phyloP scores from a whole-genome alignment of 2,797 vertebrate genomes.

The Molossus alvarezi region DNA sequence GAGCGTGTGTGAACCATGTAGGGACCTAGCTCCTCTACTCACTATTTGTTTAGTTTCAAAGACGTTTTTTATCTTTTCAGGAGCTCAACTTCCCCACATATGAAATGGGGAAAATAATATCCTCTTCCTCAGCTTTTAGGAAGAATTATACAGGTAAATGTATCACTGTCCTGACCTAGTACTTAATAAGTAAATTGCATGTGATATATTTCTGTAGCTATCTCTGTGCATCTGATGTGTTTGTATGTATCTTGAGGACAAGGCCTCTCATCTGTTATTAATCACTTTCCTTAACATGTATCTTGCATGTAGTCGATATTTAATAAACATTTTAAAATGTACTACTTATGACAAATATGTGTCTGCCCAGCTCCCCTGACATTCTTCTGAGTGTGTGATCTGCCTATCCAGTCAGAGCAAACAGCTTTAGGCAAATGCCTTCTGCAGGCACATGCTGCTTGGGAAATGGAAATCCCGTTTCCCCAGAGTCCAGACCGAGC shows the following conservation, averaged over 20 bases:
- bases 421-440: not conserved
- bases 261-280: not conserved
- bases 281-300: not conserved
- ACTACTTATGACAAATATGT: not conserved
- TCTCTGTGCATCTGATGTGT: not conserved
- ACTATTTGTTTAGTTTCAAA: not conserved
- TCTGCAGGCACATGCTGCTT: not conserved
- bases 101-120: not conserved
- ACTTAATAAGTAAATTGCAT: not conserved
- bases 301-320: not conserved
- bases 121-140: not conserved
- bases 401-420: not conserved
- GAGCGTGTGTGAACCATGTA: not conserved
- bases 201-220: not conserved
- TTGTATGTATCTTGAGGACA: not conserved
- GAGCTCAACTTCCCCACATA: not conserved
- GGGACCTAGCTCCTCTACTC: rapidly evolving
- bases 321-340: conserved; percentile 25
- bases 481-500: not conserved
- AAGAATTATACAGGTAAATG: not conserved
- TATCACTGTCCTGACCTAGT: not conserved
- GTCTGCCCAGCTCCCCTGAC: not conserved
- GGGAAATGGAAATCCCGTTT: not conserved
- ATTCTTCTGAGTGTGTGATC: not conserved
- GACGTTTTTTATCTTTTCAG: not conserved